These are phyloP conservation scores for Drosophila testacea DNA, from an alignment of 2,888 invertebrate genomes.

Conservation along the genomic window DNA sequence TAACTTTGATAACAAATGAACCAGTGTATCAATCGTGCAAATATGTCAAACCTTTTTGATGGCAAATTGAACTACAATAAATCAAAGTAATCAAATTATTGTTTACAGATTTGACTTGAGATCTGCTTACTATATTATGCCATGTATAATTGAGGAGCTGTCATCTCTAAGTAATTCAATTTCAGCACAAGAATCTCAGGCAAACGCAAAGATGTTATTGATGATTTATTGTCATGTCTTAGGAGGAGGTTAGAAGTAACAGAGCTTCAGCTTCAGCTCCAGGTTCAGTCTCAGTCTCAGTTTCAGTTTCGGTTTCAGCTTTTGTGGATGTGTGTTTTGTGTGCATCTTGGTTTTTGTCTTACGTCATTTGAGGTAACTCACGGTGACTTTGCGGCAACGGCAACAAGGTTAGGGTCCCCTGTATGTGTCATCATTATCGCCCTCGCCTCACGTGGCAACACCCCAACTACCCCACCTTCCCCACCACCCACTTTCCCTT, in stretches of 20 bases:
- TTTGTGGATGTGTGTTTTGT: slow-evolving; percentile 4
- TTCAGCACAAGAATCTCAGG: slow-evolving; percentile 15
- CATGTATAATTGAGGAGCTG: slow-evolving; percentile 26
- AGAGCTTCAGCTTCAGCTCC: neutral
- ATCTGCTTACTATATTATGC: slow-evolving; percentile 17
- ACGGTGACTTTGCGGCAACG: slow-evolving; percentile 54
- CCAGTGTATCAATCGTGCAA: neutral
- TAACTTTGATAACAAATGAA: neutral
- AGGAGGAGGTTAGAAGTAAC: slow-evolving; percentile 7
- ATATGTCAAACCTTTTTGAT: slow-evolving; percentile 8
- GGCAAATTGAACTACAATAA: slow-evolving; percentile 18
- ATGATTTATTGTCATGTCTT: slow-evolving; percentile 29
- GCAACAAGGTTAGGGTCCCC: slow-evolving; percentile 50
- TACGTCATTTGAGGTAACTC: slow-evolving; percentile 58
- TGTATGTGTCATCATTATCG: slow-evolving; percentile 76
- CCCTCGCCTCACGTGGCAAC: slow-evolving; percentile 58
- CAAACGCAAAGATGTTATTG: slow-evolving; percentile 17
- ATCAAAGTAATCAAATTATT: slow-evolving; percentile 28
- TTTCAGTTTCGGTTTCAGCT: slow-evolving; percentile 1
- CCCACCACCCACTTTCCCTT: neutral
- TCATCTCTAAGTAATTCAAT: slow-evolving; percentile 26
- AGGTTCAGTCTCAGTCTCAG: too few species aligned
- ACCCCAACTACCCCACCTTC: neutral
- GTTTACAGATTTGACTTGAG: slow-evolving; percentile 19
- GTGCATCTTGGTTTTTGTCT: slow-evolving; percentile 48